Evolutionary conservation across 2,113 vertebrate genomes (phyloP).

Genomic region (Bufo bufo): DNA sequence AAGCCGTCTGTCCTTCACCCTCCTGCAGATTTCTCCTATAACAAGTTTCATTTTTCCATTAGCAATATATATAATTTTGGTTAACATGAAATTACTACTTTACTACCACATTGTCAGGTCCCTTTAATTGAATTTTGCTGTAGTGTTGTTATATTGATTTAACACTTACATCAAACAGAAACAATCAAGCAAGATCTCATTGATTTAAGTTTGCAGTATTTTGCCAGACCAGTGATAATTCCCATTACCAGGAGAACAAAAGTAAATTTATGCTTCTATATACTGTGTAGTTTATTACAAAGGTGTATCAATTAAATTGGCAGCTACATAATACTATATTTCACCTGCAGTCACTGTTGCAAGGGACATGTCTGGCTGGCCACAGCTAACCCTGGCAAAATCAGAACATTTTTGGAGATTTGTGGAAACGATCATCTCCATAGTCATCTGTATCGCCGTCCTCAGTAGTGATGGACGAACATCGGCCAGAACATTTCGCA

Average conservation of each 20-base stretch:
- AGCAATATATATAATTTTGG: neutral
- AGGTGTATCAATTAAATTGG: neutral
- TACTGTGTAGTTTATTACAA: neutral
- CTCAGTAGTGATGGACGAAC: no score
- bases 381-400: no score
- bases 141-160: conserved; percentile 3
- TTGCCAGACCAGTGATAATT: conserved; percentile 5
- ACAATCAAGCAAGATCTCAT: conserved; percentile 19
- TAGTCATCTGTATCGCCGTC: no score
- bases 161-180: conserved; percentile 40
- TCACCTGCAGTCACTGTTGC: no score
- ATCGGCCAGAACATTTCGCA: no score
- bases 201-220: neutral
- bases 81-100: conserved; percentile 1
- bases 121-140: conserved; percentile 32
- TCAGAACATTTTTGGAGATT: no score
- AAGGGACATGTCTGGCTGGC: no score
- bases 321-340: no score
- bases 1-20: neutral
- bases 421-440: no score
- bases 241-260: neutral
- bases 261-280: neutral
- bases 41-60: neutral
- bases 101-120: neutral
- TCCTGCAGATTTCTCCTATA: conserved; percentile 3